Evolutionary conservation across 2,797 vertebrate genomes (phyloP).

Genomic region (Melanotaenia boesemani): DNA sequence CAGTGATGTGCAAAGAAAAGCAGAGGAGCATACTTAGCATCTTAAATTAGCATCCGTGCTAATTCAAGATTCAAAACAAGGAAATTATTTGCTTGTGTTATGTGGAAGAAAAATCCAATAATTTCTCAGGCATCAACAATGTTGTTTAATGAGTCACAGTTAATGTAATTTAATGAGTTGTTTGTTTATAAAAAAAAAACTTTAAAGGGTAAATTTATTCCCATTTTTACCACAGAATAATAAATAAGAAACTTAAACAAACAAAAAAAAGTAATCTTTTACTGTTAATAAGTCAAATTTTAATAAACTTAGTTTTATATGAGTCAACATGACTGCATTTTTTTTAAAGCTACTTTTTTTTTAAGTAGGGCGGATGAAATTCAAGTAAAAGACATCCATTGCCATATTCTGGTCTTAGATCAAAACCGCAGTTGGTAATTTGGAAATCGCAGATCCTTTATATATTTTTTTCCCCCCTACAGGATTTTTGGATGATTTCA

Average conservation of each 20-base stretch:
- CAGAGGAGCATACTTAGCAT: background rate
- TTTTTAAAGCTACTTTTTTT: background rate
- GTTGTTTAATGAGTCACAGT: constrained; percentile 1
- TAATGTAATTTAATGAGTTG: background rate
- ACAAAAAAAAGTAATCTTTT: too few relatives aligned
- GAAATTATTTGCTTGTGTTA: background rate
- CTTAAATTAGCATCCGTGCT: background rate
- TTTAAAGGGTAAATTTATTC: background rate
- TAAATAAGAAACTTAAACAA: background rate
- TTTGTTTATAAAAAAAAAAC: background rate
- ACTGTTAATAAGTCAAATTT: too few relatives aligned
- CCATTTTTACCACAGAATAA: too few relatives aligned
- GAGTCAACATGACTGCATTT: background rate
- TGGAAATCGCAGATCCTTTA: background rate
- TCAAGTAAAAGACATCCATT: background rate
- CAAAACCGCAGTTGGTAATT: background rate
- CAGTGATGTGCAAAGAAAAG: background rate
- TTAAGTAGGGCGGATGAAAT: background rate
- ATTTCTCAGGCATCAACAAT: background rate
- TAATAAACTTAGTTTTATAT: background rate
- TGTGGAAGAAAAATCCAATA: background rate
- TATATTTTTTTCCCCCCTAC: background rate
- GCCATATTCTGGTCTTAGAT: background rate
- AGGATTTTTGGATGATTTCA: background rate
- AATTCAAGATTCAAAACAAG: background rate